Evolutionary conservation across 2,113 vertebrate species (phyloP), one percentile per base, ranked within the genome.

Genomic region (Ifrita kowaldi): DNA sequence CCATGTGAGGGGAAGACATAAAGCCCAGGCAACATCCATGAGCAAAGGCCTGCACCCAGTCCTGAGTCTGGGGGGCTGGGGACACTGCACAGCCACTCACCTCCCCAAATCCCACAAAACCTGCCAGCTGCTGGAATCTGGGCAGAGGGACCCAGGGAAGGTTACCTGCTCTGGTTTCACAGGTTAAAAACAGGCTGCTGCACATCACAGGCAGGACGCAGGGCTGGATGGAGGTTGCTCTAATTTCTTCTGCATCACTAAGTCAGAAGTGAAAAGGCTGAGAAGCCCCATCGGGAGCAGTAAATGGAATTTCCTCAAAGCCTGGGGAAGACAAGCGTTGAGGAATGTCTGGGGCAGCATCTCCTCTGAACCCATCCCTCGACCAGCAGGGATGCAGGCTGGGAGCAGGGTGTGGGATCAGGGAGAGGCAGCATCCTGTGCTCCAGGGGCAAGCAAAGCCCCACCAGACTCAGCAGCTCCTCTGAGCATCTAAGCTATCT

Each of bases 231-330:
- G 35, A 39, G 5, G 16, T 7, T 91, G 65, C 62, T 87, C 56
- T 68, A 44, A 91, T 75, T 82, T 87, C 41, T 89, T 87, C 53
- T 5, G 3, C 27, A 44, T 26, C 11, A 7, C 71, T 73, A 76
- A 79, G 27, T 35, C 8, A 3, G 55, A 53, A 68, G 46, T 69
- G 23, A 96, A 50, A 77, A 90, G 68, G 33, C 64, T 87, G 52
- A 16, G 7, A 82, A 85, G 39, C 33, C 39, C 44, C 44, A 60
- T 1, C 0, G 2, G 84, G 24, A 95, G 9, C 37, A 70, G 42
- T 7, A 81, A 89, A 60, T 75, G 44, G 47, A 74, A 84, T 50
- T 86, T 75, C 87, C 44, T 75, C 57, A 63, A 91, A 84, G 65
- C 12, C 30, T 13, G 9, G 16, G 35, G 22, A 87, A 27, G 55